Base-by-base conservation (phyloP, 1,140 invertebrate genomes). In the Aporrectodea caliginosa region DNA sequence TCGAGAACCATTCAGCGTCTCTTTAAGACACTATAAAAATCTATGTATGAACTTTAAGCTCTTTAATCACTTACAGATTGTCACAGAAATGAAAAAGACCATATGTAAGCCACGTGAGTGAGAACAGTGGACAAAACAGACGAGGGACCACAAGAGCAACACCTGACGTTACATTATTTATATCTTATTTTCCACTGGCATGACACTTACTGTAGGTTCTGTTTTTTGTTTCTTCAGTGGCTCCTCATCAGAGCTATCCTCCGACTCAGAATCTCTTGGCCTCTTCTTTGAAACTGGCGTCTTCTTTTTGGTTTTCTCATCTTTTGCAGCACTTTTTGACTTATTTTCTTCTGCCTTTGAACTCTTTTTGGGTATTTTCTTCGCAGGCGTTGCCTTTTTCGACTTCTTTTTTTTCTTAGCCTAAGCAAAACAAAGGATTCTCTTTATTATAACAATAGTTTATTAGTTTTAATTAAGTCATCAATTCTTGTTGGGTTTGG, bases 331-430 rank as follows among this genome's bases (percentile, higher is more conserved):
- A 30, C 80, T 83, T 32, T 83, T 81, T 75, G 84, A 84, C 35
- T 77, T 77, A 75, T 84, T 83, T 70, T 83, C 82, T 69, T 75
- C 78, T 78, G 77, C 6, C 22, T 58, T 58, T 6, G 43, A 81
- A 83, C 83, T 86, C 78, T 84, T 86, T 75, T 71, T 75, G 74
- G 75, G 73, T 34, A 72, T 81, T 73, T 87, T 83, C 83, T 87
- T 82, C 84, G 77, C 43, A 43, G 77, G 82, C 81, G 84, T 82
- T 79, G 74, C 73, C 77, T 83, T 83, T 22, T 71, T 43, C 77
- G 84, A 84, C 77, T 87, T 86, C 83, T 85, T 85, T 77, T 77
- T 77, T 77, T 77, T 77, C 27, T 22, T 58, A 34, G 77, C 32
- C 77, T 70, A 43, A 6, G 35, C 29, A 69, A 76, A n/a, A n/a